Conservation (phyloP, 1,140 invertebrate genomes). For the Drosophila novamexicana region DNA sequence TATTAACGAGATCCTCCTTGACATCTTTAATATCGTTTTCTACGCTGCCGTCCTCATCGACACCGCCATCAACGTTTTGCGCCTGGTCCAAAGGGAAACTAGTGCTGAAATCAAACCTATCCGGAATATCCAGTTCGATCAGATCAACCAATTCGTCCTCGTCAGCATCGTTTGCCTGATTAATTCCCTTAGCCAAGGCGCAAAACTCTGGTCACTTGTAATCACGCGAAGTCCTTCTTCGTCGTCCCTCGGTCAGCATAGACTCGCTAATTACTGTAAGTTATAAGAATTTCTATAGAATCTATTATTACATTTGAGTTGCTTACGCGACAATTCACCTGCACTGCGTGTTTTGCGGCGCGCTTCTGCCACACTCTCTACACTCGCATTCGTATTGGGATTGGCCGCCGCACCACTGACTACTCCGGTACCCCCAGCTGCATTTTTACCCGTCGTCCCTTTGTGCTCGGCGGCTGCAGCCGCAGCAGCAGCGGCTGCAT, state of each 20-base stretch:
- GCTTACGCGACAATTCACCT: slow-evolving; percentile 82
- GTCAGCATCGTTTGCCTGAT: slow-evolving; percentile 58
- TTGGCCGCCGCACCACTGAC: slow-evolving; percentile 18
- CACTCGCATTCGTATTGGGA: slow-evolving; percentile 35
- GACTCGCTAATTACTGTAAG: slow-evolving; percentile 75
- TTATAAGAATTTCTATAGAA: not conserved
- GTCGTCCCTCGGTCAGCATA: slow-evolving; percentile 77
- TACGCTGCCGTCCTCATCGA: slow-evolving; percentile 20
- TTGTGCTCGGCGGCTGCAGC: slow-evolving; percentile 57
- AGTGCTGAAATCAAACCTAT: slow-evolving; percentile 57
- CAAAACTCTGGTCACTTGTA: slow-evolving; percentile 87
- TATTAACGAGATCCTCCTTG: slow-evolving; percentile 30
- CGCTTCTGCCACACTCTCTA: slow-evolving; percentile 75
- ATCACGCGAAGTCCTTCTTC: slow-evolving; percentile 86
- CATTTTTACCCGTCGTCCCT: slow-evolving; percentile 39
- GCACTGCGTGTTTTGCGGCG: slow-evolving; percentile 88
- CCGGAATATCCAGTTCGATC: slow-evolving; percentile 56
- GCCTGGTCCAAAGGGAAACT: slow-evolving; percentile 77
- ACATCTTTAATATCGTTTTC: slow-evolving; percentile 24
- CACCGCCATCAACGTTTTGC: slow-evolving; percentile 60
- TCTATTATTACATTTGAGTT: not conserved
- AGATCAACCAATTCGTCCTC: slow-evolving; percentile 67
- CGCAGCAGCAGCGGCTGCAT: slow-evolving; percentile 60
- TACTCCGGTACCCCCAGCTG: slow-evolving; percentile 2
- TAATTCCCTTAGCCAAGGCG: slow-evolving; percentile 81